These are phyloP conservation scores for Phainopepla nitens DNA, from an alignment of 2,113 vertebrate species.

Conservation along the genomic window DNA sequence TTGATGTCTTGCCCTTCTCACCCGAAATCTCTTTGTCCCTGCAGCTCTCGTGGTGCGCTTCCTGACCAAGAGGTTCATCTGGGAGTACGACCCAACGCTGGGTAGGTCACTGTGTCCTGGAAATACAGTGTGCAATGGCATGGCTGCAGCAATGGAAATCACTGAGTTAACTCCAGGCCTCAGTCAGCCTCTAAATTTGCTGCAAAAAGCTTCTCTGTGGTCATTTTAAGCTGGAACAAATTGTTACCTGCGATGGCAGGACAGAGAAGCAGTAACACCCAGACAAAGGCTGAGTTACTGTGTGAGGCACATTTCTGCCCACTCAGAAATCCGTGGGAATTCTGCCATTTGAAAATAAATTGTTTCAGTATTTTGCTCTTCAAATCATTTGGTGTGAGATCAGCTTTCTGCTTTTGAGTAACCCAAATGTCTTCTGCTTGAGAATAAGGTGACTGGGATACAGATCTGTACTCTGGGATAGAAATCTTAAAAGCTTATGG, in stretches of 20 bases:
- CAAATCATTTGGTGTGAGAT: background rate
- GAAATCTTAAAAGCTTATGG: background rate
- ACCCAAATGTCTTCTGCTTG: background rate
- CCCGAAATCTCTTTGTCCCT: background rate
- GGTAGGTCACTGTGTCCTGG: conserved; percentile 74
- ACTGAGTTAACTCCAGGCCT: background rate
- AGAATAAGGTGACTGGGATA: background rate
- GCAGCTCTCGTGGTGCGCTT: conserved; percentile 94
- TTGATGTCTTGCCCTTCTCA: background rate
- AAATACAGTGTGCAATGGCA: background rate
- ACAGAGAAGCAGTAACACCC: fast-evolving
- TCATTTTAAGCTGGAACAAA: background rate
- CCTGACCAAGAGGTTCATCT: conserved; percentile 96
- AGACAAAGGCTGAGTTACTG: background rate
- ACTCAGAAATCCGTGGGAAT: background rate
- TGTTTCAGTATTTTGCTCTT: background rate
- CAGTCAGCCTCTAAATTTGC: background rate
- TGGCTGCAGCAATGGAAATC: background rate
- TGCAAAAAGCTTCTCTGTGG: background rate
- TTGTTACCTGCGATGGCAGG: background rate
- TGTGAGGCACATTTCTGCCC: background rate
- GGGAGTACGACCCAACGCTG: conserved; percentile 96
- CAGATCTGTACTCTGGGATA: background rate
- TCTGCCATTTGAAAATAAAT: background rate
- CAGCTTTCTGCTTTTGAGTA: background rate